Evolutionary conservation across 2,113 vertebrate genomes (phyloP).

Genomic region (Ivindomyrus marchei): DNA sequence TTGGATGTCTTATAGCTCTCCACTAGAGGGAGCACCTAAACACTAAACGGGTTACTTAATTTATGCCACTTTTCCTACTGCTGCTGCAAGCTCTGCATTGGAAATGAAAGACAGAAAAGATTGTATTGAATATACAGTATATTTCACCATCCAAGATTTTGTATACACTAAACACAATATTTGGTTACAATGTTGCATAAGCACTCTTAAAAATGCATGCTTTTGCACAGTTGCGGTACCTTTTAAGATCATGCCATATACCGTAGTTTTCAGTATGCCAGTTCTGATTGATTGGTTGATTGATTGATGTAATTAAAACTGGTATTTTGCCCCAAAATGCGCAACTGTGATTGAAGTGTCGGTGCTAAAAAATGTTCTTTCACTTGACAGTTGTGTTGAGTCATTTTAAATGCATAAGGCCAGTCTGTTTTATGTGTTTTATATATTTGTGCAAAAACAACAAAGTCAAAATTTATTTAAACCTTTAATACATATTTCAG

Average conservation of each 20-base stretch:
- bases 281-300: background rate
- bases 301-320: conserved; percentile 12
- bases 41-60: conserved; percentile 7
- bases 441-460: background rate
- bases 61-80: background rate
- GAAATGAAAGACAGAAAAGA: background rate
- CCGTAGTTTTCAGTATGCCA: background rate
- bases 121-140: background rate
- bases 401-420: conserved; percentile 11
- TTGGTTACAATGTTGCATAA: background rate
- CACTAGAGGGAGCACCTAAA: conserved; percentile 14
- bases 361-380: background rate
- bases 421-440: conserved; percentile 20
- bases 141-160: background rate
- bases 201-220: conserved; percentile 12
- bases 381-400: background rate
- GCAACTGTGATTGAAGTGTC: background rate
- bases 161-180: background rate
- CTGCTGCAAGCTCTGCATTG: background rate
- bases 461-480: conserved; percentile 10
- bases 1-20: background rate
- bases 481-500: background rate
- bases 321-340: background rate
- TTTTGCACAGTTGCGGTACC: conserved; percentile 13
- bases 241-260: background rate